Evolutionary conservation across 2,888 invertebrate species (phyloP).

Genomic region (Eremobia ochroleuca): DNA sequence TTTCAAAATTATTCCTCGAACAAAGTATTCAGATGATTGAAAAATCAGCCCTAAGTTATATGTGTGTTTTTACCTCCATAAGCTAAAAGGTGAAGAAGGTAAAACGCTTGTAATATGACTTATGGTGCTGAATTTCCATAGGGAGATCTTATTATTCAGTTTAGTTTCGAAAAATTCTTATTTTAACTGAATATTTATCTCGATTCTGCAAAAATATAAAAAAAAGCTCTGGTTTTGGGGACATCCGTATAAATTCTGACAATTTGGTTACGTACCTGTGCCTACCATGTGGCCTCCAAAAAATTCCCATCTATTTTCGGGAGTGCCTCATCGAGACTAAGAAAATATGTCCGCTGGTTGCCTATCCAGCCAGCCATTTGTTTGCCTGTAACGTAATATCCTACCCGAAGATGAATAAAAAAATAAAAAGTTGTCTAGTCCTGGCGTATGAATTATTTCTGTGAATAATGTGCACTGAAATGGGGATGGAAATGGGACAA

Average conservation of each 20-base stretch:
- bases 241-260: neutral
- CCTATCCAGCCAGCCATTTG: conserved; percentile 5
- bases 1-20: no score
- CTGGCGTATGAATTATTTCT: neutral
- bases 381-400: neutral
- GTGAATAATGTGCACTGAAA: neutral
- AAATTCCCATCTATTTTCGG: conserved; percentile 1
- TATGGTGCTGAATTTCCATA: conserved; percentile 62
- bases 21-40: no score
- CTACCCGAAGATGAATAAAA: neutral
- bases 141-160: conserved; percentile 67
- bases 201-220: conserved; percentile 27
- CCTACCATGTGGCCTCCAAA: neutral
- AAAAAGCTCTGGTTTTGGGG: neutral
- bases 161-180: conserved; percentile 69
- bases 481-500: neutral
- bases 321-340: conserved; percentile 4
- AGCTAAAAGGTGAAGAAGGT: neutral
- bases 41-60: no score
- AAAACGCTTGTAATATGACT: conserved; percentile 19
- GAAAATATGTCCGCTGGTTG: conserved; percentile 15
- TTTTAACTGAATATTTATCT: conserved; percentile 70
- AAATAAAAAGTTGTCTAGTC: neutral
- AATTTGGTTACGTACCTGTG: conserved; percentile 22
- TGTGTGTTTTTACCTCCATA: neutral